phyloP scores from a whole-genome alignment of 37 sponge, comb jelly and placozoan genomes.

The Chondrilla cf. caribensis region DNA sequence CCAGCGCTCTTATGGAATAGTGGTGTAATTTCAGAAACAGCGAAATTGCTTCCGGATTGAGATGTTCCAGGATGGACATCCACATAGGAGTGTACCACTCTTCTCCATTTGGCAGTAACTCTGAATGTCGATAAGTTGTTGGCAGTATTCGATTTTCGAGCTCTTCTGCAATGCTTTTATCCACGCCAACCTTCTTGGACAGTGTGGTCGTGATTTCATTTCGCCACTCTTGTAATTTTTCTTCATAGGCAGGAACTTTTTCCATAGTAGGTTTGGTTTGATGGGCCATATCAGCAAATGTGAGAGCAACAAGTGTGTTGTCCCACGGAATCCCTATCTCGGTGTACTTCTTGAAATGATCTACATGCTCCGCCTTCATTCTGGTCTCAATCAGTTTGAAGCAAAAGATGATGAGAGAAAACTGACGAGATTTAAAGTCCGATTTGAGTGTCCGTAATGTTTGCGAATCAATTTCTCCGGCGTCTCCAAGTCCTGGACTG shows the following conservation, averaged over 20 bases:
- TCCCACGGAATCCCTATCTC: neutral
- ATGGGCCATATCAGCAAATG: constrained; percentile 6
- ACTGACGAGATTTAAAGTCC: neutral
- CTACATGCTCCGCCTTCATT: neutral
- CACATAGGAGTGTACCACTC: neutral
- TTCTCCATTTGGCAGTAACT: neutral
- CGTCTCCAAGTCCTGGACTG: no score
- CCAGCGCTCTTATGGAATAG: no score
- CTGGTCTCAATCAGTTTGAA: constrained; percentile 8
- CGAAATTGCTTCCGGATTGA: no score
- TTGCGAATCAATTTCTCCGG: neutral
- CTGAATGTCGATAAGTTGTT: no score
- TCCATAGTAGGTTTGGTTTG: no score
- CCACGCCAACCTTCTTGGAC: no score
- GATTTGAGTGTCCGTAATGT: neutral
- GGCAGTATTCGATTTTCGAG: no score
- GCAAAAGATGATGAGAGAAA: neutral
- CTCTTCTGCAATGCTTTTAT: no score
- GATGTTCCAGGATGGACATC: neutral
- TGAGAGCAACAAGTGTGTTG: neutral
- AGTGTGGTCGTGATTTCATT: no score
- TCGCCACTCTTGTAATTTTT: no score
- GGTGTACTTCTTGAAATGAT: neutral
- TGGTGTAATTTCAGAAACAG: no score
- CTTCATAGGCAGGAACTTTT: no score